Percentiles rank a stretch among this genome's conserved stretches.
Conservation (phyloP, 2,797 vertebrate species). For the Catharus ustulatus region DNA sequence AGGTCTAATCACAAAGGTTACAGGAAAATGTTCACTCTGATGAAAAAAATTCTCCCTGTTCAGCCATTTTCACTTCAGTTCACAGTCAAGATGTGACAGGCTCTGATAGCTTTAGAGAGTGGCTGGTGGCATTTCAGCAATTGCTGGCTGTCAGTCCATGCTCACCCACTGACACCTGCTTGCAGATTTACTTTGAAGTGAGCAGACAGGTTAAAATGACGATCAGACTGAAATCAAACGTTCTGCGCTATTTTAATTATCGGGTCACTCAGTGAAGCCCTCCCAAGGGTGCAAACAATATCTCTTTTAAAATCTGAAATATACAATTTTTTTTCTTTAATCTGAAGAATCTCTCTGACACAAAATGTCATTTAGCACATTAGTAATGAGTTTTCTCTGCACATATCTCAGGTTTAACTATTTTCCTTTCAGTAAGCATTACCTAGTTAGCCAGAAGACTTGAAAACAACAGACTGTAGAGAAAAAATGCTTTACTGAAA, state of each 20-base stretch:
- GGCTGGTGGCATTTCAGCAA: neutral
- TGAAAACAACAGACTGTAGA: neutral
- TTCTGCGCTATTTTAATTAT: neutral
- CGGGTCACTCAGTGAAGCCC: neutral
- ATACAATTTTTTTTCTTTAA: neutral
- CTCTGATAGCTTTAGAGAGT: neutral
- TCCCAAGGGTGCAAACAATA: neutral
- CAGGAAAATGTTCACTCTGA: neutral
- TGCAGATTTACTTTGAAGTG: neutral
- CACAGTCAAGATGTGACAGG: neutral
- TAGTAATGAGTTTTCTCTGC: neutral
- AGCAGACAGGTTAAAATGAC: neutral
- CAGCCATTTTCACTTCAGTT: conserved; percentile 9
- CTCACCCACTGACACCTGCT: neutral
- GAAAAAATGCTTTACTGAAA: neutral
- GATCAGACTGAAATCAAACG: neutral
- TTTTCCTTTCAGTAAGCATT: neutral
- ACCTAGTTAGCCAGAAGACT: neutral
- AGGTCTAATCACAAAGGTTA: neutral
- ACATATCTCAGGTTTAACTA: neutral
- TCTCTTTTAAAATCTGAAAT: neutral
- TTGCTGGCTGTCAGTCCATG: neutral
- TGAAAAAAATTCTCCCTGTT: neutral
- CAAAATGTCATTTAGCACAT: neutral
- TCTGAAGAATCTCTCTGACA: neutral